Evolutionary conservation across 2,797 vertebrate genomes (phyloP).

Genomic region (Epinephelus coioides): DNA sequence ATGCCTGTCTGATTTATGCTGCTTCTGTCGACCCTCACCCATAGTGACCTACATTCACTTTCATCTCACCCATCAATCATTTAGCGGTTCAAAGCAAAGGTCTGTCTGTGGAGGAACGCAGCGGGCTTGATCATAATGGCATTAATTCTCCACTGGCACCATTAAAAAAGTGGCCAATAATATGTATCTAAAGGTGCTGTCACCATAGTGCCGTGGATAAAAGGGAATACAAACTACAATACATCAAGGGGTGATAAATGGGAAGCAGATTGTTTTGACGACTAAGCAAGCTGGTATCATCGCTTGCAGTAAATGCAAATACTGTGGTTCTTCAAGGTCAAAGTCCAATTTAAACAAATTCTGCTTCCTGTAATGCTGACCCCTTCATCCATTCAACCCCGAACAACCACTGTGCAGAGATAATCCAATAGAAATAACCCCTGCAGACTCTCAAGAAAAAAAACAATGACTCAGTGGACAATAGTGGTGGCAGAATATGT

Average conservation of each 20-base stretch:
- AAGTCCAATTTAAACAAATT: conserved; percentile 38
- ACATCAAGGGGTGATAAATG: conserved; percentile 24
- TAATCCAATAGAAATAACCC: conserved; percentile 47
- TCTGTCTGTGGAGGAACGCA: conserved; percentile 69
- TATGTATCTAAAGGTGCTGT: conserved; percentile 40
- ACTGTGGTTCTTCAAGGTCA: conserved; percentile 42
- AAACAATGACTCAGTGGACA: conserved; percentile 42
- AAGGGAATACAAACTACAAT: conserved; percentile 33
- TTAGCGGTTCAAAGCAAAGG: conserved; percentile 78
- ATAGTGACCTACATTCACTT: conserved; percentile 83
- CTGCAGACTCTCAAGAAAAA: conserved; percentile 39
- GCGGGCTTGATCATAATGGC: conserved; percentile 71
- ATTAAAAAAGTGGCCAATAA: conserved; percentile 30
- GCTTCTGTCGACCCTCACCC: conserved; percentile 75
- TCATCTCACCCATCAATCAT: conserved; percentile 83
- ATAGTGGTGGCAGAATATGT: conserved; percentile 39
- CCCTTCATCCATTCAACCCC: not conserved
- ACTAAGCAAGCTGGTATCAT: conserved; percentile 39
- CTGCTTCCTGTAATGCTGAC: conserved; percentile 37
- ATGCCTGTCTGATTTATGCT: conserved; percentile 78
- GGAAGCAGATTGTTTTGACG: conserved; percentile 36
- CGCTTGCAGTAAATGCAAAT: conserved; percentile 39
- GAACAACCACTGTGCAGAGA: conserved; percentile 34
- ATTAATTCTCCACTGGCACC: conserved; percentile 66
- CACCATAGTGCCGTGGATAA: conserved; percentile 20